These are phyloP conservation scores for Oryzias celebensis DNA, from an alignment of 2,113 vertebrate species.

Conservation along the genomic window DNA sequence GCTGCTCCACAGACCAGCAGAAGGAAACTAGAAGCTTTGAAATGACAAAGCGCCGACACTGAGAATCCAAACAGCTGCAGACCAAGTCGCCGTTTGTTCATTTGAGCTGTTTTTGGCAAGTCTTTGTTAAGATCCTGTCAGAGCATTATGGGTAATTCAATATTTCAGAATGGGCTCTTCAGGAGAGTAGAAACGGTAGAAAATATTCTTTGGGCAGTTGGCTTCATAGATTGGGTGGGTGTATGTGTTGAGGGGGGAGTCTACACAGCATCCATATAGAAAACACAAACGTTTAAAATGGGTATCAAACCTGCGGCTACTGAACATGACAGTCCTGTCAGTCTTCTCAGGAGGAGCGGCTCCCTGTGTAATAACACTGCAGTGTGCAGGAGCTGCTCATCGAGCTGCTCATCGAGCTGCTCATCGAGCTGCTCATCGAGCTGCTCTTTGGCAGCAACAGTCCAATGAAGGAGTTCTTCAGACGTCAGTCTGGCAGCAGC, in stretches of 20 bases:
- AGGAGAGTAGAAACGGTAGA: slow-evolving; percentile 9
- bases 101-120: slow-evolving; percentile 56
- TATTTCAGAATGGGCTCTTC: slow-evolving; percentile 15
- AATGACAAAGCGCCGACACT: too few relatives aligned
- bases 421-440: background rate
- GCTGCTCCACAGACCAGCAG: slow-evolving; percentile 10
- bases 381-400: slow-evolving; percentile 5
- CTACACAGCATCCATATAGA: slow-evolving; percentile 48
- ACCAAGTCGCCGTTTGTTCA: slow-evolving; percentile 9
- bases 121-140: slow-evolving; percentile 34
- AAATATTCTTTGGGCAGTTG: slow-evolving; percentile 3
- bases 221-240: slow-evolving; percentile 11
- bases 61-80: too few relatives aligned
- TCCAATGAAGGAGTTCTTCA: too few relatives aligned
- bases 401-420: slow-evolving; percentile 7
- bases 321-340: slow-evolving; percentile 29
- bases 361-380: slow-evolving; percentile 69
- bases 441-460: background rate
- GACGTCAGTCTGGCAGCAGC: background rate
- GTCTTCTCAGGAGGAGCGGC: slow-evolving; percentile 33
- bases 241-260: background rate
- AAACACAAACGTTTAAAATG: slow-evolving; percentile 39
- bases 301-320: slow-evolving; percentile 41
- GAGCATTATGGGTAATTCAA: slow-evolving; percentile 36
- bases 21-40: background rate